phyloP scores from a whole-genome alignment of 2,113 vertebrate species.

The Pardalotus punctatus region DNA sequence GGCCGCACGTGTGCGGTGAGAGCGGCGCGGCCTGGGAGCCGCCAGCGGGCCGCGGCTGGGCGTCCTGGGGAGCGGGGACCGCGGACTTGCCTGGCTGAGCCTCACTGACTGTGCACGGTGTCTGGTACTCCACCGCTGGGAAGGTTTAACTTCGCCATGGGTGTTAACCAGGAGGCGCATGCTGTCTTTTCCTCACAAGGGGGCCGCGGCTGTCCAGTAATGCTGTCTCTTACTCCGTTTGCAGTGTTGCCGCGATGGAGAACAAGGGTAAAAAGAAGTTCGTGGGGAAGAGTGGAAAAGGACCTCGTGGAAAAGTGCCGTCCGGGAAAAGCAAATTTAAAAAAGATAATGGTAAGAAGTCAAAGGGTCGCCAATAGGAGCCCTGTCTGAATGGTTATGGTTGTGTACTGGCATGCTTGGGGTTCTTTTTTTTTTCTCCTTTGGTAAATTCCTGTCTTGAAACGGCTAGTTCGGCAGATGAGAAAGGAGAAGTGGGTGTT shows the following conservation, averaged over 20 bases:
- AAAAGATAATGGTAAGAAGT: conserved; percentile 57
- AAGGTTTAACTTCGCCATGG: accelerated
- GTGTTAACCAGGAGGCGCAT: accelerated
- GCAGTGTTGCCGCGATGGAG: conserved; percentile 65
- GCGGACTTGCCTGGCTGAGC: accelerated
- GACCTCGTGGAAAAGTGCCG: conserved; percentile 5
- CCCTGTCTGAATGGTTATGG: accelerated
- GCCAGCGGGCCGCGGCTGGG: accelerated
- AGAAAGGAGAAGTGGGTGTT: background rate
- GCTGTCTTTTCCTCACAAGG: accelerated
- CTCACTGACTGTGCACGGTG: accelerated
- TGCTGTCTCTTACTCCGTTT: background rate
- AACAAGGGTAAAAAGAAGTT: conserved; percentile 56
- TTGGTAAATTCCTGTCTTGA: accelerated
- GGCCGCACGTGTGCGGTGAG: background rate
- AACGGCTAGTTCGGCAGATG: accelerated
- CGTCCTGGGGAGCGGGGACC: accelerated
- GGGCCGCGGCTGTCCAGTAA: accelerated
- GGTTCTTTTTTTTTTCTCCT: accelerated
- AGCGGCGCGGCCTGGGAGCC: accelerated
- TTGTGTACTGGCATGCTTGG: accelerated
- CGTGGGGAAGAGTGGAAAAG: conserved; percentile 18
- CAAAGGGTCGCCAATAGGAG: accelerated
- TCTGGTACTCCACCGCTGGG: accelerated
- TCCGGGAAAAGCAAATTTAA: conserved; percentile 54